Base-by-base conservation (phyloP, 2,113 vertebrate genomes). In the Odobenus rosmarus region DNA sequence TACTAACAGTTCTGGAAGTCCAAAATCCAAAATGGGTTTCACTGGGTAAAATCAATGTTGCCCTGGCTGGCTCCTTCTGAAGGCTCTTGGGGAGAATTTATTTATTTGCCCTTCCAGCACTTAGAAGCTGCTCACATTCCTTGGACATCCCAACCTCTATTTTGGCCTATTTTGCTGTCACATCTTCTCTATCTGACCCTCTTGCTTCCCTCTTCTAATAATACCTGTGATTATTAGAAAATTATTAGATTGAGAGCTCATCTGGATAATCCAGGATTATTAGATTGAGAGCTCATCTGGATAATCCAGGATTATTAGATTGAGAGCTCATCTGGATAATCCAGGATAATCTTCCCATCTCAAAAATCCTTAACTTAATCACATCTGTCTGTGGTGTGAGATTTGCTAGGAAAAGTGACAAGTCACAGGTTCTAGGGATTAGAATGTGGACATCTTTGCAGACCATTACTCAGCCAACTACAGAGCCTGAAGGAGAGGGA, bases 121-220 rank as follows among this genome's bases (percentile, higher is more conserved):
- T 42, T 28, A 42, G 19, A 36, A 64, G 12, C 8, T 7, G 1
- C 33, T 33, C 3, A 0, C 1, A 2, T 26, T 53, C 42, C 82
- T 31, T 49, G 42, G n/a, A 46, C 28, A 3, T 19, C 9, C n/a
- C n/a, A 12, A 3, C 15, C 51, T 82, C 51, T 71, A 42, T 39
- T 82, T 74, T 9, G 0, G 18, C 71, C n/a, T 31, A 23, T 39
- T 46, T n/a, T 0, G 0, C 11, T 15, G 2, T 36, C 55, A 51
- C 2, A 36, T n/a, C 26, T 26, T 79, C n/a, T 76, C 23, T 92
- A 23, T 71, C 21, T 36, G n/a, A 18, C 67, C 8, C 26, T 82
- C 39, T 49, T 72, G 14, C 18, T 51, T 61, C 4, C 26, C n/a
- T 83, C 62, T 62, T 36, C 16, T 31, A 81, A 26, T 18, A 31